A percentile compares a stretch with the other conserved stretches of the same genome.
Evolutionary conservation across 2,797 vertebrate genomes (phyloP).

Genomic region (Pseudochirops cupreus): DNA sequence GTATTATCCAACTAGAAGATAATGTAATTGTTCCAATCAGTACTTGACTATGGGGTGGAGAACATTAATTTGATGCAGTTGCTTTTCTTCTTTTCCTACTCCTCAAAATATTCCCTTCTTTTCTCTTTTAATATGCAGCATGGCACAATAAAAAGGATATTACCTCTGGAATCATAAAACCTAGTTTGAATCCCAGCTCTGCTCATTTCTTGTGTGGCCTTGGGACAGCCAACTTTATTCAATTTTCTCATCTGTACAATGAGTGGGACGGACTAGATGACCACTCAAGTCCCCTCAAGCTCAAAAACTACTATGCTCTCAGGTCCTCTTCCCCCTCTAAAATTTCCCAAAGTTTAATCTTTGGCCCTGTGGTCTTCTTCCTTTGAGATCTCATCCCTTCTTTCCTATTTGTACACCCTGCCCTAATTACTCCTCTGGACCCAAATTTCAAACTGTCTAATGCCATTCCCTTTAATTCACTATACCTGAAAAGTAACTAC

Average conservation of each 20-base stretch:
- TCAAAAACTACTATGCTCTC: not conserved
- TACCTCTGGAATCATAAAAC: not conserved
- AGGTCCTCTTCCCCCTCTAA: not conserved
- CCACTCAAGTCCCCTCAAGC: not conserved
- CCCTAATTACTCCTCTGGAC: not conserved
- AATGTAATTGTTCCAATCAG: fast-evolving
- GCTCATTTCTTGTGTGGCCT: not conserved
- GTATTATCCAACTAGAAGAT: not conserved
- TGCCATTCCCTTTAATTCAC: not conserved
- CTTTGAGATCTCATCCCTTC: not conserved
- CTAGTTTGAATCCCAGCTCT: not conserved
- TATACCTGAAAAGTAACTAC: not conserved
- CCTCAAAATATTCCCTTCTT: not conserved
- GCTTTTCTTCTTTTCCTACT: not conserved
- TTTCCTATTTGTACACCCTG: not conserved
- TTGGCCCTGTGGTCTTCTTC: not conserved
- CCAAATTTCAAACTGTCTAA: not conserved
- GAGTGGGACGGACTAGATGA: not conserved
- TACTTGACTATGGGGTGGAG: fast-evolving
- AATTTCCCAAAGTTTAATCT: not conserved
- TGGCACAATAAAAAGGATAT: not conserved
- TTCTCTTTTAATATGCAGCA: not conserved
- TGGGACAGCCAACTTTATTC: not conserved
- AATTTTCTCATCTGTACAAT: not conserved
- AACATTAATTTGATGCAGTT: fast-evolving